Conservation (phyloP, 2,113 vertebrate genomes). For the Todiramphus saurophagus region DNA sequence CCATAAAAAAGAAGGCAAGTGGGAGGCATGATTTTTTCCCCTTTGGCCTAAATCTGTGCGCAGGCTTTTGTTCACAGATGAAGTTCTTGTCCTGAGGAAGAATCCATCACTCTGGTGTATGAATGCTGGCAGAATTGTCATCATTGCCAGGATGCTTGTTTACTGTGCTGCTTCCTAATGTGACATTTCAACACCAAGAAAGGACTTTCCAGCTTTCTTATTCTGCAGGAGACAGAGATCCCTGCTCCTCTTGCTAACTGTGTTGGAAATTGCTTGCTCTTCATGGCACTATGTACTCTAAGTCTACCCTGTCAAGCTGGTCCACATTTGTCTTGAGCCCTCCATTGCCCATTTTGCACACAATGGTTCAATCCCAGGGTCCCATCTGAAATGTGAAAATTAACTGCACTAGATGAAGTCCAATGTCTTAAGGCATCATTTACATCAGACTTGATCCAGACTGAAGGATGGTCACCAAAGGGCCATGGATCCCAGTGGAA, state of each 20-base stretch:
- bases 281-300: not conserved
- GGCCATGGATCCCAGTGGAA: not conserved
- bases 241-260: not conserved
- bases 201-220: not conserved
- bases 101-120: not conserved
- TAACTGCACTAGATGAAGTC: not conserved
- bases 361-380: not conserved
- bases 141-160: not conserved
- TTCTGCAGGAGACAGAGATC: not conserved
- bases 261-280: not conserved
- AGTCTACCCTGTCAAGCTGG: not conserved
- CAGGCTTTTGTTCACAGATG: not conserved
- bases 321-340: not conserved
- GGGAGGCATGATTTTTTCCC: not conserved
- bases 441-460: not conserved
- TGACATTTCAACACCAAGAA: not conserved
- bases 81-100: conserved; percentile 8
- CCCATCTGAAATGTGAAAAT: not conserved
- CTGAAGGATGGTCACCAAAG: not conserved
- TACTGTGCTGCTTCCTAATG: not conserved
- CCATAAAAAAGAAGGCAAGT: conserved; percentile 48
- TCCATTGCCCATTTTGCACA: not conserved
- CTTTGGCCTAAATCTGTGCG: not conserved
- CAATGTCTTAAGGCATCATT: not conserved
- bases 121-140: not conserved